phyloP scores from a whole-genome alignment of 2,797 vertebrate genomes.

The Denticeps clupeoides region DNA sequence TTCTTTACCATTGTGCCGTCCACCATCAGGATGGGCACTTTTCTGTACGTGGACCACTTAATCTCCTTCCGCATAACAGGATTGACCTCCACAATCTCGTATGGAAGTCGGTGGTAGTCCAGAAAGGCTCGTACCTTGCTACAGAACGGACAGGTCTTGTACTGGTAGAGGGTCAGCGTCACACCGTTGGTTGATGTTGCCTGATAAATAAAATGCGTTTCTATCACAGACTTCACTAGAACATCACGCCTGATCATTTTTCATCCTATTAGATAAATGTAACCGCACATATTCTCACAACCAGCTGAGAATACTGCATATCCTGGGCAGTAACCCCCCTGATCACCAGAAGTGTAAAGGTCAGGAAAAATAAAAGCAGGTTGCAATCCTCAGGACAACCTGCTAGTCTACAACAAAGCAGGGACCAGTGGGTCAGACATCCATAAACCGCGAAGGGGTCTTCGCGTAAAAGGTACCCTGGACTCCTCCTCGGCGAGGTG shows the following conservation, averaged over 20 bases:
- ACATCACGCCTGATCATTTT: too few relatives aligned
- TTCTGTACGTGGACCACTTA: slow-evolving; percentile 90
- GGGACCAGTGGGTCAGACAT: too few relatives aligned
- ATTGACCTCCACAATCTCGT: slow-evolving; percentile 90
- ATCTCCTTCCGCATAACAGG: slow-evolving; percentile 85
- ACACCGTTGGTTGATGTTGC: slow-evolving; percentile 28
- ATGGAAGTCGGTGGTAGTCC: slow-evolving; percentile 79
- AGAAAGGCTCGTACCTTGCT: slow-evolving; percentile 93
- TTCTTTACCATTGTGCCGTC: slow-evolving; percentile 66
- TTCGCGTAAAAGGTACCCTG: slow-evolving; percentile 36
- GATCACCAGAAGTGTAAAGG: too few relatives aligned
- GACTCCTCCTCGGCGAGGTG: slow-evolving; percentile 47
- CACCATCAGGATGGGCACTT: slow-evolving; percentile 86
- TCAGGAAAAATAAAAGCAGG: too few relatives aligned
- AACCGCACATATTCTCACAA: too few relatives aligned
- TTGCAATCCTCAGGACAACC: neutral
- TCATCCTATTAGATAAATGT: too few relatives aligned
- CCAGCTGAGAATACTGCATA: too few relatives aligned
- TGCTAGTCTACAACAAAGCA: neutral
- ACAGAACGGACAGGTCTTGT: slow-evolving; percentile 97
- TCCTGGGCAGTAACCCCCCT: too few relatives aligned
- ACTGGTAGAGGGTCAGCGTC: slow-evolving; percentile 85
- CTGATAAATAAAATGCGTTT: too few relatives aligned
- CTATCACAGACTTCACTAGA: too few relatives aligned
- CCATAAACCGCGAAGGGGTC: too few relatives aligned